Evolutionary conservation across 2,888 invertebrate genomes (phyloP).

Genomic region (Dasypogon diadema): DNA sequence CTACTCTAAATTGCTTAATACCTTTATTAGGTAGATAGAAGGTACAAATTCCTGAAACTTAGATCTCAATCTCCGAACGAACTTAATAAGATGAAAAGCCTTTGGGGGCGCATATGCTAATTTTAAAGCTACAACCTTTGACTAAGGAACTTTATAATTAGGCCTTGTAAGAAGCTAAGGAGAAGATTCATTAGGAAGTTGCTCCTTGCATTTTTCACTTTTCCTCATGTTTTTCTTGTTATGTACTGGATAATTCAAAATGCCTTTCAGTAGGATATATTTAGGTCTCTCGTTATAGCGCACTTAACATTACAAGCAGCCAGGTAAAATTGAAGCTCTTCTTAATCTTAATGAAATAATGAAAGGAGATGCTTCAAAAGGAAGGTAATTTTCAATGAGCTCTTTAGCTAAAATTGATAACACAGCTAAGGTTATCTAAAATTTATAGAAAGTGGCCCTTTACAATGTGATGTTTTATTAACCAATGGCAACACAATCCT

Average conservation of each 20-base stretch:
- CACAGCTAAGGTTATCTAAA: slow-evolving; percentile 48
- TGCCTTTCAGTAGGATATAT: neutral
- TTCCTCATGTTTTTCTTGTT: neutral
- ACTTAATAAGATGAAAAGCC: neutral
- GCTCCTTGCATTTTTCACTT: neutral
- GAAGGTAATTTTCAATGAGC: slow-evolving; percentile 38
- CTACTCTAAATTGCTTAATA: too few species aligned
- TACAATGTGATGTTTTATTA: slow-evolving; percentile 47
- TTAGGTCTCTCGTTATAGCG: neutral
- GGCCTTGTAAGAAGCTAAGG: neutral
- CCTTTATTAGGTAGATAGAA: too few species aligned
- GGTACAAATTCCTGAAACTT: too few species aligned
- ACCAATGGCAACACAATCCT: neutral
- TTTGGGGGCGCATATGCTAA: slow-evolving; percentile 2
- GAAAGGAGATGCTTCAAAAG: slow-evolving; percentile 37
- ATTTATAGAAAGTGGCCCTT: slow-evolving; percentile 51
- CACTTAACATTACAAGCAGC: neutral
- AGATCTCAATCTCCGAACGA: too few species aligned
- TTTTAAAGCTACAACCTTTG: slow-evolving; percentile 12
- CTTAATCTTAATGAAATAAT: slow-evolving; percentile 48
- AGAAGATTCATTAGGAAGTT: slow-evolving; percentile 30
- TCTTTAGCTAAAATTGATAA: slow-evolving; percentile 48
- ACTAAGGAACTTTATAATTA: slow-evolving; percentile 30
- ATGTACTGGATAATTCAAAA: neutral
- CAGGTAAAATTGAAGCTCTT: slow-evolving; percentile 39